phyloP scores from a whole-genome alignment of 2,113 vertebrate genomes.

The Guaruba guarouba region DNA sequence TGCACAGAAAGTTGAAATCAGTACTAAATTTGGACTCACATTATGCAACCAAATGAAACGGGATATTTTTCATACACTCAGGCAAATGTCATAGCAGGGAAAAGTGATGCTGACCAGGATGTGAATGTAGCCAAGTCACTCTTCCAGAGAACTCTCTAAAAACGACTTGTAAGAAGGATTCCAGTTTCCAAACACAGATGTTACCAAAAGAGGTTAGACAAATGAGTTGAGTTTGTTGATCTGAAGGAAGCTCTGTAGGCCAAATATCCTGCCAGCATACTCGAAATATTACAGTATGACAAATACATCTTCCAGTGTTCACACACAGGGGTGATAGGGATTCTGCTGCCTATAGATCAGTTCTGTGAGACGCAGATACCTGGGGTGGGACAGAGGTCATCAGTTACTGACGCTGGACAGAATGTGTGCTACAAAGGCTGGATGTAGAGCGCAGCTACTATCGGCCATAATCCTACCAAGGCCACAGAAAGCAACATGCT shows the following conservation, averaged over 20 bases:
- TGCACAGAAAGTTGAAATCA: background rate
- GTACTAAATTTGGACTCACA: background rate
- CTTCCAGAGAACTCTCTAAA: constrained; percentile 33
- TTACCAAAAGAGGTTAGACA: background rate
- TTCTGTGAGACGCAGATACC: background rate
- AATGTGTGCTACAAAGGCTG: background rate
- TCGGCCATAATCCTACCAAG: background rate
- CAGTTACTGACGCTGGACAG: background rate
- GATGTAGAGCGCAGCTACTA: background rate
- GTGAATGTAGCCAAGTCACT: background rate
- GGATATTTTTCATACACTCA: constrained; percentile 8
- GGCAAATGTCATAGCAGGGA: constrained; percentile 1
- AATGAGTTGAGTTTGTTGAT: background rate
- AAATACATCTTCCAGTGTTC: background rate
- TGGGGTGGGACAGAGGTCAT: background rate
- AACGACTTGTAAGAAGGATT: background rate
- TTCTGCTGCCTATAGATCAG: background rate
- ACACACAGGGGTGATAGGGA: background rate
- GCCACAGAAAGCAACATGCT: background rate
- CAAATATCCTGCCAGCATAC: background rate
- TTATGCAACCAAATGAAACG: background rate
- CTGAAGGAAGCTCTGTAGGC: background rate
- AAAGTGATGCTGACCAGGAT: constrained; percentile 22
- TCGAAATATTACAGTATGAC: background rate
- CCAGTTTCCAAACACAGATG: background rate